Base-by-base conservation (phyloP, 2,113 vertebrate genomes). In the Eubucco bourcierii region DNA sequence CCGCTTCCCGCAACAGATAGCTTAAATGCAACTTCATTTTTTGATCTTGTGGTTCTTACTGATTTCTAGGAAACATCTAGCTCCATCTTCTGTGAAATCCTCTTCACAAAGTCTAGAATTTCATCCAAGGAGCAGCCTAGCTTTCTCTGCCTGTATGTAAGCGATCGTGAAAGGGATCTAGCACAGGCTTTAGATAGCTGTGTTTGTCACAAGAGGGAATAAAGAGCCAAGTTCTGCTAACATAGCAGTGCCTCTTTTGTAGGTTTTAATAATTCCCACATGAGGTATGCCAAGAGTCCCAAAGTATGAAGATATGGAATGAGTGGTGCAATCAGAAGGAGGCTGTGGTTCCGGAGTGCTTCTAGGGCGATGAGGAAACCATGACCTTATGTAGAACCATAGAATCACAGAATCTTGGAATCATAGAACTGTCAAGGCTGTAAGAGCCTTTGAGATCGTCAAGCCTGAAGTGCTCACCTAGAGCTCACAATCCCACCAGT, bases 1-100 rank as follows among this genome's bases (percentile, higher is more conserved):
- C 25, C 23, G 23, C 50, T 52, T 23, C 23, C 23, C 24, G 50
- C 50, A 71, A 46, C 12, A 92, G 47, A 88, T 86, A 90, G 81
- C 31, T 85, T 77, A 85, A 93, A 94, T 93, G 31, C 31, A 46
- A 78, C 15, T 53, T 93, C 15, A 39, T 83, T 92, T 95, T 95
- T 83, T 80, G 18, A 80, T 91, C 55, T 73, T 31, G 28, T 81
- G 21, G 19, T 67, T 89, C 75, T 87, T 64, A 71, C 28, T 88
- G 34, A 91, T 78, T 88, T 86, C 21, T n/a, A 81, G 80, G 65
- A 74, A 75, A 10, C 41, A 46, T 60, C 8, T 71, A 86, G 4
- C 68, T 78, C 37, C 2, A 2, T 67, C 44, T 80, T 80, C 63
- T 4, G 10, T 28, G 55, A 82, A 82, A 37, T 85, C n/a, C 18